Evolutionary conservation across 2,113 vertebrate species (phyloP), one percentile per base, ranked within the genome.

Genomic region (Podiceps cristatus): DNA sequence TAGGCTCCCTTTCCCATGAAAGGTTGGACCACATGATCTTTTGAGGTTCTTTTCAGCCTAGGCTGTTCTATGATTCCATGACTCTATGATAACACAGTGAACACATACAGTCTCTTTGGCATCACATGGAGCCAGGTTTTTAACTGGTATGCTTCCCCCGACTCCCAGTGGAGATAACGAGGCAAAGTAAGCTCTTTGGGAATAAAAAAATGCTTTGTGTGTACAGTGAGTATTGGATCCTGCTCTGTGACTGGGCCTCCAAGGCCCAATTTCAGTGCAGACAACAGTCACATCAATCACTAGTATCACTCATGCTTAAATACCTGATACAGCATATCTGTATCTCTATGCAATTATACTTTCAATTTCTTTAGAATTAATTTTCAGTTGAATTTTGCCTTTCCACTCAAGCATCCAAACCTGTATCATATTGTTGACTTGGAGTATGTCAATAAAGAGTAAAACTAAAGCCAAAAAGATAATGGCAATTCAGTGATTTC

Each of bases 11-110:
- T 84, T 58, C 62, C 67, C 28, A 19, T 11, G 14, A 31, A 84
- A 55, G 7, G 16, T 0, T 62, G 33, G 59, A 35, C 3, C 11
- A n/a, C 16, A 16, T 29, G 50, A 67, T 16, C 18, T 60, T 71
- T 45, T 2, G 3, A 31, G 10, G 28, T 52, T 8, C 13, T 81
- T 22, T 52, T 18, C n/a, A 60, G 2, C 6, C 9, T 31, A 10
- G 4, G 23, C 29, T 56, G 28, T 29, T 49, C 27, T 40, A 16
- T 19, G 31, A 20, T 79, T 73, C 23, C 28, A 1, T 47, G 59
- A 33, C 12, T 69, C 27, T 20, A 0, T 29, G 44, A 64, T 53
- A 64, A 40, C 2, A 4, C 0, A 2, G 6, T 28, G 35, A 62
- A 50, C 14, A 45, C 47, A 27, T 14, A 49, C 12, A 10, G 47